Evolutionary conservation across 2,113 vertebrate species (phyloP).

Genomic region (Shinisaurus crocodilurus): DNA sequence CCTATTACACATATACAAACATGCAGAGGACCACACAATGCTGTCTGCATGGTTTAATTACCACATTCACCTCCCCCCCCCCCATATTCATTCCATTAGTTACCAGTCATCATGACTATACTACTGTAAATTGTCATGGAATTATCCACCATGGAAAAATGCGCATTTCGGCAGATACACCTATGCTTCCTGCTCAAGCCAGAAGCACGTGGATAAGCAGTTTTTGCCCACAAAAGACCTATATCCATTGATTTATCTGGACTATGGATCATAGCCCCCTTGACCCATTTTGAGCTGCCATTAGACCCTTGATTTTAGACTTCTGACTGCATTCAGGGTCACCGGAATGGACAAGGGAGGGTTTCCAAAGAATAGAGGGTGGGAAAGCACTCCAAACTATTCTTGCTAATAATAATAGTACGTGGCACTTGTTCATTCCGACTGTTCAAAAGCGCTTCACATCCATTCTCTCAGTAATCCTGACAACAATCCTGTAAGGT

Average conservation of each 20-base stretch:
- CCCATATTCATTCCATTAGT: not conserved
- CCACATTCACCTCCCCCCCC: not conserved
- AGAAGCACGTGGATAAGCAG: not conserved
- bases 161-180: conserved; percentile 4
- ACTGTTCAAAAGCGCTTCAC: not conserved
- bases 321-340: not conserved
- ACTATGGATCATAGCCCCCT: not conserved
- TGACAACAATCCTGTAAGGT: not conserved
- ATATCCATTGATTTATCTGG: not conserved
- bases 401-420: not conserved
- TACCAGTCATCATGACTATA: not conserved
- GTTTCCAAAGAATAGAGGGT: not conserved
- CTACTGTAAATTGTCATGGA: not conserved
- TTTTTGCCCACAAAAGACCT: not conserved
- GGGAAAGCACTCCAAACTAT: not conserved
- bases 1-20: not conserved
- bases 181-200: not conserved
- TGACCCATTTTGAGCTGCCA: not conserved
- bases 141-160: not conserved
- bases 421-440: not conserved
- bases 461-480: not conserved
- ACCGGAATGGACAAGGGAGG: not conserved
- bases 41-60: not conserved
- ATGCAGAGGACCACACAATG: not conserved
- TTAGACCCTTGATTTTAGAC: not conserved